Base-by-base conservation (phyloP, 2,888 invertebrate species). In the Protodeltote pygarga region DNA sequence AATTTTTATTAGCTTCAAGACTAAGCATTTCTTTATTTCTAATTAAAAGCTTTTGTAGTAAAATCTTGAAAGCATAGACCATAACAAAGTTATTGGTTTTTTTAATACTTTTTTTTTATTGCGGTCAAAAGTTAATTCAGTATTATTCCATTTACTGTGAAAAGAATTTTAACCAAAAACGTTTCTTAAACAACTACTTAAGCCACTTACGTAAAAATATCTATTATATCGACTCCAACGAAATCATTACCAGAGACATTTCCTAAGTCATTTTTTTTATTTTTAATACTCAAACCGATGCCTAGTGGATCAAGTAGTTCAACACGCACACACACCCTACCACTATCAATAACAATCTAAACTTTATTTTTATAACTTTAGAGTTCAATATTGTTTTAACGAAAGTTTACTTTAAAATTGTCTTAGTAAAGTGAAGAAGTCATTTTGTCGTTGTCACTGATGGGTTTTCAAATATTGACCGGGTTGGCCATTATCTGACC, bases 391-490 rank as follows among this genome's bases (percentile, higher is more conserved):
- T 77, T 2, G 16, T 34, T 48, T 48, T 16, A 2, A 6, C n/a
- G 29, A 9, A 28, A 13, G 11, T 53, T 51, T 41, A 32, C 27
- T 45, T 61, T 66, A 64, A 71, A 66, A 72, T 79, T 77, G 79
- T 75, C 65, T 75, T 64, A 73, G 79, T 81, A 79, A 87, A 88
- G 85, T 83, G 85, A 86, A 88, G 87, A 84, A 89, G 89, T 85
- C 85, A 82, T 85, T 86, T 77, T 64, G 74, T 72, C 75, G 81
- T 78, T 82, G 85, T 85, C 85, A 75, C 77, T 85, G 87, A 89
- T 89, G 88, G 85, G 77, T 86, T 87, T 87, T 85, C 87, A 89
- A 92, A 92, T 90, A 91, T 92, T 91, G 89, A 89, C 89, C 75
- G 80, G 75, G 71, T 73, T 72, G 74, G 70, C 83, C 82, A 87